Base-by-base conservation (phyloP, 2,797 vertebrate species). In the Coilia nasus region DNA sequence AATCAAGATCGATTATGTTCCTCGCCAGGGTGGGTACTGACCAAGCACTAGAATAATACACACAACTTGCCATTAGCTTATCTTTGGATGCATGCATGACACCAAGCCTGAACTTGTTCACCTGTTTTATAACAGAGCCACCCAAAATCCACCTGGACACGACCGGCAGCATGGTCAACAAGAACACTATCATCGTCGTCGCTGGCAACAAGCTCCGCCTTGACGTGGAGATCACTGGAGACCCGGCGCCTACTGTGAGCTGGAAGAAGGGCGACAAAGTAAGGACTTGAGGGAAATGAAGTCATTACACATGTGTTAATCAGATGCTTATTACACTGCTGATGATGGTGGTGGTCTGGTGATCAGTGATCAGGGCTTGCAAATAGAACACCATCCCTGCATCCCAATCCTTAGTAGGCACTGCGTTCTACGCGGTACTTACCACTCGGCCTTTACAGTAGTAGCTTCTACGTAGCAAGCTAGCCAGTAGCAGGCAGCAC, bases 131-230 rank as follows among this genome's bases (percentile, higher is more conserved):
- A 19, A 25, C 86, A 98, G 97, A 98, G 44, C 97, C 97, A 84
- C 97, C 97, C 7, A 98, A 97, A 89, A 98, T 98, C 87, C 96
- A 97, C 93, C 91, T 98, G 94, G 97, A 98, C 92, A 95, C 95
- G 81, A 95, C 95, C 0, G 92, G 96, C 17, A 92, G 89, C 81
- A 2, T 62, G 0, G 94, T 94, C 82, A 93, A 91, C 6, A 94
- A 96, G 64, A 98, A 97, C 89, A 92, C 92, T 10, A 92, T 98
- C n/a, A 94, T 95, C 0, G 97, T 98, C 0, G 97, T 98, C 87
- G 97, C 97, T 0, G 97, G 97, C 1, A 98, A 98, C 93, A 98
- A 98, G 85, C 91, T 98, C 46, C 94, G 97, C 19, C 91, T 98
- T 31, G 97, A 98, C 0, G 96, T 98, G 59, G 92, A 96, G 88